Evolutionary conservation across 2,888 invertebrate genomes (phyloP).

Genomic region (Globia sparganii): DNA sequence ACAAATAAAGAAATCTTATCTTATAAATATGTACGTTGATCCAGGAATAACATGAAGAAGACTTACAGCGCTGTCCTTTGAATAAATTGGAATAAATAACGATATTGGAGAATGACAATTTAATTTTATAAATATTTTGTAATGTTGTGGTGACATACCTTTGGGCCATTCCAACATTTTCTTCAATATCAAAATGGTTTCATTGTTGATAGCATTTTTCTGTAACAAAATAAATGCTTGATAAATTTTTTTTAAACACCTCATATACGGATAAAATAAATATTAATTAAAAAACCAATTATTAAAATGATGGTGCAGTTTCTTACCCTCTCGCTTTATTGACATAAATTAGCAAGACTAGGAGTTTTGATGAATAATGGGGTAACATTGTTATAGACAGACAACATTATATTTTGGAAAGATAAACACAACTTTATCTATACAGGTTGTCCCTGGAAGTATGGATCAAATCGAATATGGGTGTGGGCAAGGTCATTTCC

Average conservation of each 20-base stretch:
- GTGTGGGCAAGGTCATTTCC: no score
- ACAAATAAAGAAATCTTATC: no score
- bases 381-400: not conserved
- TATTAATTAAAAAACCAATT: not conserved
- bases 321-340: not conserved
- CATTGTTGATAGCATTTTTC: conserved; percentile 82
- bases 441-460: no score
- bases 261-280: not conserved
- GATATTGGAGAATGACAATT: no score
- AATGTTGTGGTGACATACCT: conserved; percentile 84
- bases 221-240: conserved; percentile 71
- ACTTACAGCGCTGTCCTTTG: not conserved
- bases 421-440: conserved; percentile 17
- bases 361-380: not conserved
- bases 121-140: not conserved
- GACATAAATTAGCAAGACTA: not conserved
- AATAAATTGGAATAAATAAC: not conserved
- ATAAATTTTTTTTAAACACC: not conserved
- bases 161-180: conserved; percentile 93
- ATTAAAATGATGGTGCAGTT: not conserved
- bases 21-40: not conserved
- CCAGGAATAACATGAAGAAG: not conserved
- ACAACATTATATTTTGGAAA: conserved; percentile 1
- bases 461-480: no score
- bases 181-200: conserved; percentile 90